Evolutionary conservation across 2,888 invertebrate species (phyloP), one percentile per base, ranked within the genome.

Genomic region (Agriopis leucophaearia): DNA sequence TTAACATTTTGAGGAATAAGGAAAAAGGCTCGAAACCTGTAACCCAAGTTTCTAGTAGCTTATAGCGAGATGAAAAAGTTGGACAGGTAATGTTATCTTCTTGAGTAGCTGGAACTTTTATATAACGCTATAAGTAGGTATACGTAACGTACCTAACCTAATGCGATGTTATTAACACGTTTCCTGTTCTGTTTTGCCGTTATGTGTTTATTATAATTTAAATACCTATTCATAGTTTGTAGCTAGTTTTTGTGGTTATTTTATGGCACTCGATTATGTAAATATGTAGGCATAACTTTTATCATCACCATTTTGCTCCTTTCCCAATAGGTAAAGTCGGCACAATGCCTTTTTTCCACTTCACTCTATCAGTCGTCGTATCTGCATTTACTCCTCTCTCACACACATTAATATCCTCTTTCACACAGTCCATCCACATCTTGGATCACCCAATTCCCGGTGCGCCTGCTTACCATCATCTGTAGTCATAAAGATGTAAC

Each of bases 131-230:
- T n/a, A n/a, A n/a, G n/a, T n/a, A n/a, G n/a, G n/a, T n/a, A n/a
- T n/a, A n/a, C n/a, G n/a, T n/a, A n/a, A n/a, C n/a, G n/a, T n/a
- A 10, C 55, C 48, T 59, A 59, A 67, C 38, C n/a, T 50, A 55
- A 67, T 38, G n/a, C 44, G 48, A 60, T 67, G 58, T 61, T 56
- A 50, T 58, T 65, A 27, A 54, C 60, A 50, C 35, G 50, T 60
- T 60, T 50, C 54, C 55, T 45, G 66, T 35, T 48, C 58, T 58
- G 36, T 35, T 15, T 55, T 44, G 58, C 13, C 48, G 51, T 64
- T 54, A 59, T 48, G 42, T 35, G 18, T 45, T 52, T 59, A 58
- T 45, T 27, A 50, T 12, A 50, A 48, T 16, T 18, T 42, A 13
- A 10, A 6, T 6, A 40, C 10, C 42, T 42, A 13, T 13, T 42